Evolutionary conservation across 2,888 invertebrate species (phyloP).

Genomic region (Candidula unifasciata): DNA sequence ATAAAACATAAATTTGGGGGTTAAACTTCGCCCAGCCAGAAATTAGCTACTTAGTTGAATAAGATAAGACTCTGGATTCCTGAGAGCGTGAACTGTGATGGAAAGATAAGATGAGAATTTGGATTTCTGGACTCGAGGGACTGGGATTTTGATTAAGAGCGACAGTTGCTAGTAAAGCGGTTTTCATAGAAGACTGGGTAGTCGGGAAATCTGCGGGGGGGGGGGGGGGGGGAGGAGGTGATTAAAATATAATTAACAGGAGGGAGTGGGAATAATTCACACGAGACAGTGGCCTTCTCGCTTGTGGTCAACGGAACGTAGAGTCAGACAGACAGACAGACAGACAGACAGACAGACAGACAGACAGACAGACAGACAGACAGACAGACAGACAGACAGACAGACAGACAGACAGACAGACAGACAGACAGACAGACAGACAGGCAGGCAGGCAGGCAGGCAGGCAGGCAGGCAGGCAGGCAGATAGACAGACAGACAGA

Average conservation of each 20-base stretch:
- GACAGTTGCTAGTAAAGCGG: slow-evolving; percentile 18
- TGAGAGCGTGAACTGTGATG: not conserved
- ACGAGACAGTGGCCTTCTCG: too few relatives aligned
- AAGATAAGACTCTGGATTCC: slow-evolving; percentile 14
- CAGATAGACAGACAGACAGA: too few relatives aligned
- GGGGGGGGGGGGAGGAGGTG: not conserved
- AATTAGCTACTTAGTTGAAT: slow-evolving; percentile 9
- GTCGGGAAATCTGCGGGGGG: not conserved
- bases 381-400: not conserved
- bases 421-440: not conserved
- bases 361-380: not conserved
- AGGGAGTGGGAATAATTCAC: not conserved
- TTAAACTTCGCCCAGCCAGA: not conserved
- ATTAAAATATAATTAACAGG: not conserved
- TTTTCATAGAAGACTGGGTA: not conserved
- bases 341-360: not conserved
- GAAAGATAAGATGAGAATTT: slow-evolving; percentile 6
- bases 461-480: too few relatives aligned
- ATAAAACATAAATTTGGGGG: not conserved
- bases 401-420: not conserved
- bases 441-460: too few relatives aligned
- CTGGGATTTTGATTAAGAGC: slow-evolving; percentile 6
- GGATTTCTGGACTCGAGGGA: not conserved
- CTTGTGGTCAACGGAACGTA: not conserved
- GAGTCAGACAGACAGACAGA: not conserved